Conservation (phyloP, 2,888 invertebrate species). For the Agrenia bidenticulata region DNA sequence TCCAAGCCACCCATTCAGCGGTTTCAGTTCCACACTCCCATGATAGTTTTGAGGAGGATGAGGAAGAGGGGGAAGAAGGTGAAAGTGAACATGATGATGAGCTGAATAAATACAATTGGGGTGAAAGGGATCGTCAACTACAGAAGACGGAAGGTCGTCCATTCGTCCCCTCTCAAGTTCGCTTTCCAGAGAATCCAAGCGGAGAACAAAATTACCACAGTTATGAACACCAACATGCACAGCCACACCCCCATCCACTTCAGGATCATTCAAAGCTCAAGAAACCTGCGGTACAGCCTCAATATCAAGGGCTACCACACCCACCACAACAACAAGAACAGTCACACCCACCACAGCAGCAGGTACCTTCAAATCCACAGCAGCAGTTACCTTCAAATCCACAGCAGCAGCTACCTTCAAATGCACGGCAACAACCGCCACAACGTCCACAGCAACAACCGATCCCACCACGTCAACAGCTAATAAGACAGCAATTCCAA, state of each 20-base stretch:
- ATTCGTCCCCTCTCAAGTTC: conserved; percentile 33
- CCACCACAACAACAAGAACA: conserved; percentile 14
- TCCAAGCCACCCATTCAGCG: background rate
- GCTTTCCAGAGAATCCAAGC: conserved; percentile 41
- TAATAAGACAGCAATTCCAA: background rate
- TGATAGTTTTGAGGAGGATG: conserved; percentile 7
- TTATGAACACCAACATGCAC: conserved; percentile 12
- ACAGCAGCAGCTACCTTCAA: background rate
- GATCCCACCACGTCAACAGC: background rate
- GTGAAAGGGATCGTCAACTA: background rate
- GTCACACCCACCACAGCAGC: conserved; percentile 1
- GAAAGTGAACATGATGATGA: background rate
- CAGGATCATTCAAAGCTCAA: too few relatives aligned
- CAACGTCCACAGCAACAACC: conserved; percentile 2
- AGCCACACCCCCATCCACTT: conserved; percentile 6
- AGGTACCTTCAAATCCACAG: conserved; percentile 4
- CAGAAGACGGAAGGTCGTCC: conserved; percentile 20
- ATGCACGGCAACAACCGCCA: background rate
- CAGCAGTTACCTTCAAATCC: background rate
- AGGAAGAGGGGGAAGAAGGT: background rate
- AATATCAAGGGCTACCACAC: background rate
- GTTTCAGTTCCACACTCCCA: conserved; percentile 5
- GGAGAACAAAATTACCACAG: background rate
- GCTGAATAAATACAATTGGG: background rate
- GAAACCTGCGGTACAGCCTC: background rate